These are phyloP conservation scores for Zaprionus bogoriensis DNA, from an alignment of 2,888 invertebrate species.

Conservation along the genomic window DNA sequence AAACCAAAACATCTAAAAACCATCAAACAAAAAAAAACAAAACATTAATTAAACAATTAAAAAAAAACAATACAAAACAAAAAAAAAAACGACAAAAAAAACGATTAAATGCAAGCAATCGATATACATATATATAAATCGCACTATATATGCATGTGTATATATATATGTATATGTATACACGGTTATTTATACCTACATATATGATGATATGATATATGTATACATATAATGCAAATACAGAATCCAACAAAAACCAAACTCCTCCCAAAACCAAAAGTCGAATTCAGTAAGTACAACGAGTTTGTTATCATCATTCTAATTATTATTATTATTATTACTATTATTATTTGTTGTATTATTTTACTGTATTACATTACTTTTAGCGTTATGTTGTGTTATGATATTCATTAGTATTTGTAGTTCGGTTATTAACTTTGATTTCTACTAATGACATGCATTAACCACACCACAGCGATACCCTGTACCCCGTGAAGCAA, in stretches of 20 bases:
- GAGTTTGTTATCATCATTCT: constrained; percentile 36
- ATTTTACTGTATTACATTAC: constrained; percentile 7
- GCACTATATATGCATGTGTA: constrained; percentile 22
- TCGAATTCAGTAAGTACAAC: constrained; percentile 66
- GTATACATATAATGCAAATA: not conserved
- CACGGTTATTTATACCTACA: constrained; percentile 41
- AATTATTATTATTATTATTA: constrained; percentile 32
- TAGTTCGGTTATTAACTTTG: not conserved
- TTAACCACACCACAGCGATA: not conserved
- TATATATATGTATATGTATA: constrained; percentile 45
- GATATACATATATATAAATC: constrained; percentile 43
- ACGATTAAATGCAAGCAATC: constrained; percentile 36
- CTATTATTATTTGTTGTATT: constrained; percentile 19
- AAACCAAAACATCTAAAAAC: constrained; percentile 59
- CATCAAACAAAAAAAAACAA: constrained; percentile 22
- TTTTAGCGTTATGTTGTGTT: constrained; percentile 3
- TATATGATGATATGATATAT: constrained; percentile 37
- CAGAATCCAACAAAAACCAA: not conserved
- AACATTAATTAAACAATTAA: too few species aligned
- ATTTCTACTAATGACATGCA: not conserved
- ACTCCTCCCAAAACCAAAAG: constrained; percentile 33
- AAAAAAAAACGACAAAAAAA: constrained; percentile 23
- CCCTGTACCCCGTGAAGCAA: not conserved
- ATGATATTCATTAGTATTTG: constrained; percentile 9
- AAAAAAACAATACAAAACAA: constrained; percentile 56